Base-by-base conservation (phyloP, 23 tunicate species). In the Corella eumyota region DNA sequence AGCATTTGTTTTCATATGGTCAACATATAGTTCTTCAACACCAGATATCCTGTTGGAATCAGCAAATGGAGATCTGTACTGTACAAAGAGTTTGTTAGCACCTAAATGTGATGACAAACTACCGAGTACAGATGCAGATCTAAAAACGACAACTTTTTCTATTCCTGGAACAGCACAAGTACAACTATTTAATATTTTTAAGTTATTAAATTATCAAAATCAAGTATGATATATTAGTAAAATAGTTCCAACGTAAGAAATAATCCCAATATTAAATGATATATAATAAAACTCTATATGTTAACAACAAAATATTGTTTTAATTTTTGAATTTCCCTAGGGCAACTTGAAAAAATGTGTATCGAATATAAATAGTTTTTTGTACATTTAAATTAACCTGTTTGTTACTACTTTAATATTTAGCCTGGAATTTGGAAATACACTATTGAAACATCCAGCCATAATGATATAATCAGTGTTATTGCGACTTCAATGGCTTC, bases 111-210 rank as follows among this genome's bases (percentile, higher is more conserved):
- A 34, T 23, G 52, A 26, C 0, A 51, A 57, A 17, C 29, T 25
- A n/a, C 51, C 62, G 15, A 51, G 19, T 17, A 24, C 34, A 0
- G 60, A 60, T 34, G 31, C 60, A 2, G 45, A 24, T 30, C 25
- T 70, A 15, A 69, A 58, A 31, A 60, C 74, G 2, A 62, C 69
- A 31, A 54, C 46, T 0, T 78, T 78, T 47, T 24, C n/a, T n/a
- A 61, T 78, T 13, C 85, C 70, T n/a, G 85, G 76, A 49, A 45
- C 30, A 19, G 85, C 85, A 19, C 47, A 28, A 62, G 85, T 69
- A 66, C n/a, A n/a, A n/a, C n/a, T n/a, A n/a, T n/a, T n/a, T n/a
- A 55, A 57, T 23, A 17, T 35, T 24, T 1, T 45, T 2, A 23
- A 28, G 15, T 63, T 11, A 4, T 15, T 17, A 45, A 5, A 37